These are phyloP conservation scores for Myioborus melanocephalus DNA, from an alignment of 2,797 vertebrate species.

Conservation along the genomic window DNA sequence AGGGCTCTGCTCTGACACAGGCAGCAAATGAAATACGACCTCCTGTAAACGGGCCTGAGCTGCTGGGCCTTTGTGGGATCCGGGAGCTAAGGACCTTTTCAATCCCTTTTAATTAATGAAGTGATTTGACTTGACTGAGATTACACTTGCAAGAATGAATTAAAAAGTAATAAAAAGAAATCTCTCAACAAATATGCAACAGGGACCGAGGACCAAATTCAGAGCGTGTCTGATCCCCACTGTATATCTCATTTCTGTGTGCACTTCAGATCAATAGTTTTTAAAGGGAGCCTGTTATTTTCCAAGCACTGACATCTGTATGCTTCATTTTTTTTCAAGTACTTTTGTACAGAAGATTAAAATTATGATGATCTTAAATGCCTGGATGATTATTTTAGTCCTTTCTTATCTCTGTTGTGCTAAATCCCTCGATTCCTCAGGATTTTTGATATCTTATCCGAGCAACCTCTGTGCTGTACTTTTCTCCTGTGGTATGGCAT, in stretches of 20 bases:
- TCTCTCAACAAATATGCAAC: conserved; percentile 43
- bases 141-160: conserved; percentile 83
- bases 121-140: conserved; percentile 84
- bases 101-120: conserved; percentile 94
- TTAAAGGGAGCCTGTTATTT: conserved; percentile 13
- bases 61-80: conserved; percentile 83
- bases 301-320: background rate
- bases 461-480: background rate
- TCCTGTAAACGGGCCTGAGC: conserved; percentile 88
- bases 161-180: conserved; percentile 67
- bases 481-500: background rate
- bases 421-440: background rate
- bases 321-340: background rate
- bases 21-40: conserved; percentile 94
- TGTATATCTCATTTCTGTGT: background rate
- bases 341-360: background rate
- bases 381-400: background rate
- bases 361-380: background rate
- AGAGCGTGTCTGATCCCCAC: background rate
- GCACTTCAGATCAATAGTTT: background rate
- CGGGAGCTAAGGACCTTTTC: conserved; percentile 86
- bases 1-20: conserved; percentile 86
- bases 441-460: background rate
- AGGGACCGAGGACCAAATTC: conserved; percentile 12
- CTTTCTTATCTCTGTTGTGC: background rate